Conservation (phyloP, 1,140 invertebrate species). For the Gryllus bimaculatus region DNA sequence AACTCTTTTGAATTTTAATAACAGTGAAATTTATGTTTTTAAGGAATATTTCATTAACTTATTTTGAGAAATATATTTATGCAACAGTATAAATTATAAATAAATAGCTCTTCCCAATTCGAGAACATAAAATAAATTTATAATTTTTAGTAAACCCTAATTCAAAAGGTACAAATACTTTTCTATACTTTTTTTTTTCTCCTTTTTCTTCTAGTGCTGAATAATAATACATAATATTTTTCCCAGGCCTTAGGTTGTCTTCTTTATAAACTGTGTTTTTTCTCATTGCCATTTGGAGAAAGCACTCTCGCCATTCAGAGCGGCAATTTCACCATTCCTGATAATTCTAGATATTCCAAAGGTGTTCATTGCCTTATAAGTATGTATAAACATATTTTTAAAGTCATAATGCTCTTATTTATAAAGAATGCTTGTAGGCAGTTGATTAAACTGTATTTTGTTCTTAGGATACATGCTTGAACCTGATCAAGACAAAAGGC, state of each 20-base stretch:
- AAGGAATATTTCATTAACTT: too few species aligned
- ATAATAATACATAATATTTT: conserved; percentile 24
- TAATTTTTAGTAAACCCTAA: too few species aligned
- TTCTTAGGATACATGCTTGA: conserved; percentile 72
- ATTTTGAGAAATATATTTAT: too few species aligned
- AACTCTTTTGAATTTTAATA: too few species aligned
- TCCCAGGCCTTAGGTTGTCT: conserved; percentile 79
- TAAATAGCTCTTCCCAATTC: too few species aligned
- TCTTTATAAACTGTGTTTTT: conserved; percentile 87
- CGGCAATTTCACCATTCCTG: conserved; percentile 80
- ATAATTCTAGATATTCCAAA: conserved; percentile 62
- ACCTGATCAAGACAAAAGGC: conserved; percentile 67
- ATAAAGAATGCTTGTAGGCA: background rate
- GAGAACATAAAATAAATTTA: too few species aligned
- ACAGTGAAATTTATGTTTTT: too few species aligned
- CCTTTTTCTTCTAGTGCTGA: background rate
- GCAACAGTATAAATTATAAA: too few species aligned
- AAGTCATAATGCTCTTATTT: background rate
- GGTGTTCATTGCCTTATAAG: conserved; percentile 40
- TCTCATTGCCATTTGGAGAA: conserved; percentile 86
- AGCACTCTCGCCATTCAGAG: conserved; percentile 88
- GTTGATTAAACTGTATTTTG: background rate
- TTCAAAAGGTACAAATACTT: too few species aligned
- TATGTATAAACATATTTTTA: conserved; percentile 30
- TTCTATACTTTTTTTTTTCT: too few species aligned